phyloP scores from a whole-genome alignment of 2,113 vertebrate species.

The Aphelocoma coerulescens region DNA sequence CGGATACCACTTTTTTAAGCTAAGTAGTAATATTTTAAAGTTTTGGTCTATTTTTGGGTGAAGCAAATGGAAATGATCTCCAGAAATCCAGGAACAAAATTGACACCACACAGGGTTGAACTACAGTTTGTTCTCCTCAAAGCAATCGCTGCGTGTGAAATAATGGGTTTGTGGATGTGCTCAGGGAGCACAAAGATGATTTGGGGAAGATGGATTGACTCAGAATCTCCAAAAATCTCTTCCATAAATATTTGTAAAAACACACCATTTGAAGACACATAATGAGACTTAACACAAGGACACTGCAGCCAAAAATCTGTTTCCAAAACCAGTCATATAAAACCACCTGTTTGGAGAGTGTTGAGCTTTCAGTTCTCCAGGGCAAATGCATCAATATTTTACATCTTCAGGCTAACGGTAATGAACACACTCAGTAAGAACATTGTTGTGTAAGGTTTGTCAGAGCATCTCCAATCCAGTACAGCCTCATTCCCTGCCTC shows the following conservation, averaged over 20 bases:
- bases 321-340: not conserved
- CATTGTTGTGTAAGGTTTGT: not conserved
- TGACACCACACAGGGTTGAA: not conserved
- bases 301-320: not conserved
- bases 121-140: not conserved
- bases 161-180: not conserved
- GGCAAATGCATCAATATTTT: constrained; percentile 41
- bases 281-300: constrained; percentile 18
- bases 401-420: not conserved
- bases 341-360: not conserved
- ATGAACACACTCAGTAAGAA: not conserved
- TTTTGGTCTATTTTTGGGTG: not conserved
- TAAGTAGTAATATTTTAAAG: not conserved
- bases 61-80: not conserved
- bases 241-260: constrained; percentile 36
- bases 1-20: not conserved
- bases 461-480: not conserved
- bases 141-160: not conserved
- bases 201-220: not conserved
- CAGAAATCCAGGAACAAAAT: not conserved
- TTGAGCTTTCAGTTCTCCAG: constrained; percentile 4
- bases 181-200: not conserved
- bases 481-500: not conserved
- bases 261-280: not conserved
- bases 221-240: not conserved